Percentiles rank a stretch among this genome's conserved stretches.
Evolutionary conservation across 2,113 vertebrate species (phyloP).

Genomic region (Barbus barbus): DNA sequence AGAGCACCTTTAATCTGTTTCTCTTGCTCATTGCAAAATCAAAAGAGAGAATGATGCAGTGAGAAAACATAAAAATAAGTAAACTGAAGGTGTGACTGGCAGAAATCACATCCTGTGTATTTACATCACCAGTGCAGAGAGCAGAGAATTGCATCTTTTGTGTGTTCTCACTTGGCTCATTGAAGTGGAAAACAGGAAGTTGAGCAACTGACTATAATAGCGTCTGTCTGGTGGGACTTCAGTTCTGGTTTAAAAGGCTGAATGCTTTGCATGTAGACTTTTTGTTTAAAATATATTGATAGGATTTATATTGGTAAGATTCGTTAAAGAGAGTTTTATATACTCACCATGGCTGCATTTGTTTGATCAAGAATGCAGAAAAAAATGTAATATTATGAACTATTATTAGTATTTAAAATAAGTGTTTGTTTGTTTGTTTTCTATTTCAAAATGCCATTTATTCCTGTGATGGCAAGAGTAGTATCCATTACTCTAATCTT

Average conservation of each 20-base stretch:
- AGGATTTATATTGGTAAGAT: not conserved
- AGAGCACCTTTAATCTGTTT: not conserved
- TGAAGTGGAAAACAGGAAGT: conserved; percentile 41
- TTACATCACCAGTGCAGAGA: not conserved
- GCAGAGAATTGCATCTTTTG: conserved; percentile 2
- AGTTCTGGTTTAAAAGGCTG: not conserved
- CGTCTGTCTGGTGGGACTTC: conserved; percentile 21
- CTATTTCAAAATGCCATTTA: not conserved
- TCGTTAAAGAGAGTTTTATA: not conserved
- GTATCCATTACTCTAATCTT: not conserved
- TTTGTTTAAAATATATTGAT: not conserved
- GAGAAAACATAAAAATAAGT: not conserved
- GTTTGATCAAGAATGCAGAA: not conserved
- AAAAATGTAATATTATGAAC: no score
- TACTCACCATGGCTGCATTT: not conserved
- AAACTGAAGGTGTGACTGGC: conserved; percentile 2
- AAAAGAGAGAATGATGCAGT: not conserved
- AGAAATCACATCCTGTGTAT: conserved; percentile 9
- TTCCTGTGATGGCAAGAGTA: not conserved
- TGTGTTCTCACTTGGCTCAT: conserved; percentile 27
- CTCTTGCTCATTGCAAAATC: not conserved
- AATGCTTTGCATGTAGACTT: not conserved
- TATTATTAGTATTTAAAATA: not conserved
- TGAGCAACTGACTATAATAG: conserved; percentile 27
- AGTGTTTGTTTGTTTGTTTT: not conserved